Conservation (phyloP, 1,140 invertebrate genomes). For the Drosophila arawakana region DNA sequence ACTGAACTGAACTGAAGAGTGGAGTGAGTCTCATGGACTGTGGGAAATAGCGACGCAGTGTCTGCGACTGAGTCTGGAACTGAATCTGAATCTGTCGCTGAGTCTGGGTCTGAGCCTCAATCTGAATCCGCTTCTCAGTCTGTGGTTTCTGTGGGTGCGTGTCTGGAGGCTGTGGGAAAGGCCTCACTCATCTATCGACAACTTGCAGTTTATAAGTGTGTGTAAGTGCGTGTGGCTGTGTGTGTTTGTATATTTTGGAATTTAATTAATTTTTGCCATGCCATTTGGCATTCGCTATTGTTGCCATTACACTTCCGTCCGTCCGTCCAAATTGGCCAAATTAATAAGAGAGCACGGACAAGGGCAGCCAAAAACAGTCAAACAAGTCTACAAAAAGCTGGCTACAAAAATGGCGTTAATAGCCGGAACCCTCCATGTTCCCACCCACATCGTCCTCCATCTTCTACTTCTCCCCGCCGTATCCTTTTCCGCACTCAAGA, state of each 20-base stretch:
- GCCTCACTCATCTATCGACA: slow-evolving; percentile 19
- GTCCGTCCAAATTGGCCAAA: slow-evolving; percentile 66
- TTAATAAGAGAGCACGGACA: slow-evolving; percentile 65
- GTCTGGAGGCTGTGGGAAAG: slow-evolving; percentile 61
- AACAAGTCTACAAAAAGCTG: slow-evolving; percentile 49
- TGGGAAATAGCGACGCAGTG: slow-evolving; percentile 59
- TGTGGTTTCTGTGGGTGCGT: slow-evolving; percentile 64
- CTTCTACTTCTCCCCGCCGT: neutral
- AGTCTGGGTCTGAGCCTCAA: neutral
- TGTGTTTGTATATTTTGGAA: slow-evolving; percentile 20
- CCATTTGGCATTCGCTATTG: slow-evolving; percentile 41
- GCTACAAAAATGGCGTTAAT: slow-evolving; percentile 63
- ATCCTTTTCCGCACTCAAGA: neutral
- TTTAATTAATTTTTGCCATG: slow-evolving; percentile 72
- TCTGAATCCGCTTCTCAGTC: slow-evolving; percentile 15
- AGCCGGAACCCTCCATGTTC: slow-evolving; percentile 46
- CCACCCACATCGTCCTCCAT: neutral
- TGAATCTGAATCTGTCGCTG: neutral
- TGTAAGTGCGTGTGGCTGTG: neutral
- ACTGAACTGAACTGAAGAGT: neutral
- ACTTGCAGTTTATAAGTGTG: slow-evolving; percentile 10
- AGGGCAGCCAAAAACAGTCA: slow-evolving; percentile 42
- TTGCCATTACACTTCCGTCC: slow-evolving; percentile 58
- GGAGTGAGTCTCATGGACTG: slow-evolving; percentile 34
- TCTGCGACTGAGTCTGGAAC: slow-evolving; percentile 19